Base-by-base conservation (phyloP, 2,888 invertebrate genomes). In the Dendrolimus houi region DNA sequence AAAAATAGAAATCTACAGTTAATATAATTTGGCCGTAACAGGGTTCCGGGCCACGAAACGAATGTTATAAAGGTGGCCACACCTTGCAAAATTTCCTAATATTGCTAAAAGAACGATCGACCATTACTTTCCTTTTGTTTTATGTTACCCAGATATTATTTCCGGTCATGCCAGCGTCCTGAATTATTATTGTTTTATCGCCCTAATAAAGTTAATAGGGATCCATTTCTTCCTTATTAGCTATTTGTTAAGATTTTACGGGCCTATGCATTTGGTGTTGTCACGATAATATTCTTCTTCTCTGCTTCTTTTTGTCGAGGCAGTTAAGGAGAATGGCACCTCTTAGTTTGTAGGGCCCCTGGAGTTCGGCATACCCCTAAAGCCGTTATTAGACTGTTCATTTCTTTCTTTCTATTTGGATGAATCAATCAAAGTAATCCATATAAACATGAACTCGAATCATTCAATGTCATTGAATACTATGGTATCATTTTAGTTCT, bases 181-280 rank as follows among this genome's bases (percentile, higher is more conserved):
- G 81, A 85, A 81, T 82, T 84, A 83, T 83, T 80, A 82, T 83
- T 84, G 78, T 79, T 78, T 84, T 84, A 86, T 81, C 75, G 77
- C 64, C 63, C 66, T 80, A 79, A 81, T 83, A 79, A 80, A 81
- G 79, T 79, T 81, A 59, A 59, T 56, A 47, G 56, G 10, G 56
- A 58, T 53, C 7, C 57, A 55, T 47, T 47, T 47, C 47, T 47
- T 47, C 47, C 12, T 47, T 47, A 47, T 47, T 47, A 47, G 47
- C 8, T 47, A 47, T 47, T 47, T 47, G 47, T 47, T 47, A 12
- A 47, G 47, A 47, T 47, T 47, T 47, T 12, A 47, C 8, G 7
- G 47, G 9, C 12, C 9, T 9, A 12, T 47, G 47, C 47, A 47
- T 47, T 8, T 47, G 47, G 47, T 47, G 10, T 8, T 47, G 2